Percentiles rank a stretch among this genome's conserved stretches.
phyloP scores from a whole-genome alignment of 2,797 vertebrate genomes.

The Taenioides sp. region DNA sequence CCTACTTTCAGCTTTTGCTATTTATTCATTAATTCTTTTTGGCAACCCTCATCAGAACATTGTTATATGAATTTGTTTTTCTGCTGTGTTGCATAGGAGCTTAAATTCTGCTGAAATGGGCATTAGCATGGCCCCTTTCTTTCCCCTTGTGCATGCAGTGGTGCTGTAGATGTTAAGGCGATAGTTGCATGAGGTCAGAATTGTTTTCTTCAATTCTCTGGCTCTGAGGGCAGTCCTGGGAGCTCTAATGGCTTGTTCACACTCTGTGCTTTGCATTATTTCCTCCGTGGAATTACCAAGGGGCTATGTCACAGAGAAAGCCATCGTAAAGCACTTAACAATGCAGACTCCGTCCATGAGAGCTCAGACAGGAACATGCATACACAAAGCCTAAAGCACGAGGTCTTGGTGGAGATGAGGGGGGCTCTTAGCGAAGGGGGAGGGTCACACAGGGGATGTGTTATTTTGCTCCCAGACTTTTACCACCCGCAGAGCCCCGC shows the following conservation, averaged over 20 bases:
- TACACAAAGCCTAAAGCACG: constrained; percentile 27
- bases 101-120: constrained; percentile 46
- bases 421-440: constrained; percentile 33
- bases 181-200: constrained; percentile 46
- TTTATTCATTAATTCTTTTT: constrained; percentile 60
- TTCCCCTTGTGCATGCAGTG: constrained; percentile 21
- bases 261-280: constrained; percentile 61
- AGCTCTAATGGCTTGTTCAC: constrained; percentile 64
- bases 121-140: constrained; percentile 30
- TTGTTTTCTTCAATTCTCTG: constrained; percentile 51
- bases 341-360: constrained; percentile 47
- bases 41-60: constrained; percentile 56
- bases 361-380: constrained; percentile 24
- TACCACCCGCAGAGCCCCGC: constrained; percentile 41
- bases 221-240: constrained; percentile 41
- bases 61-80: constrained; percentile 49
- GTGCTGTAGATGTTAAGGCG: constrained; percentile 26
- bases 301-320: constrained; percentile 52
- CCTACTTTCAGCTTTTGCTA: constrained; percentile 39
- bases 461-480: constrained; percentile 52
- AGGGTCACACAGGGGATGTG: constrained; percentile 41
- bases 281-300: constrained; percentile 60
- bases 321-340: constrained; percentile 54
- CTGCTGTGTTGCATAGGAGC: constrained; percentile 14
- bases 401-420: constrained; percentile 31